phyloP scores from a whole-genome alignment of 1,140 invertebrate genomes.

The Araneus ventricosus region DNA sequence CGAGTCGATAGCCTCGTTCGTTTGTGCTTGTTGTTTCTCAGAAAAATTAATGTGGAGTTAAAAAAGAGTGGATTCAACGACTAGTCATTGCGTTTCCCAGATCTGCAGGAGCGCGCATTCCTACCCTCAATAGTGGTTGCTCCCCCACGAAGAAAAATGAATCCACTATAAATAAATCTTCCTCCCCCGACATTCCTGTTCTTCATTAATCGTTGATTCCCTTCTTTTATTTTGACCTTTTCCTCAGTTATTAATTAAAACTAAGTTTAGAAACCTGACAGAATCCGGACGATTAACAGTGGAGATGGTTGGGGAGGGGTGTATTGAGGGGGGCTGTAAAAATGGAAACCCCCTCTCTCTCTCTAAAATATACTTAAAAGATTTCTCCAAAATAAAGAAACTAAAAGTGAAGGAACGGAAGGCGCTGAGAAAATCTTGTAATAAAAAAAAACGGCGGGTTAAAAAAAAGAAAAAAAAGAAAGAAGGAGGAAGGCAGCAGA shows the following conservation, averaged over 20 bases:
- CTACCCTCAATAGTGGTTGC: constrained; percentile 19
- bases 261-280: constrained; percentile 68
- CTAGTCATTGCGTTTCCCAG: constrained; percentile 16
- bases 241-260: constrained; percentile 72
- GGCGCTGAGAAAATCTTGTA: neutral
- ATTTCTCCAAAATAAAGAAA: constrained; percentile 67
- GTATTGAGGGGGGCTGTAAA: neutral
- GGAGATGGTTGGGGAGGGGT: too few relatives aligned
- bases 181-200: constrained; percentile 28
- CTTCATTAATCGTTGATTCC: constrained; percentile 66
- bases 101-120: neutral
- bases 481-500: constrained; percentile 14
- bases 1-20: constrained; percentile 18
- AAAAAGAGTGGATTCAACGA: constrained; percentile 31
- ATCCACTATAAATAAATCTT: constrained; percentile 44
- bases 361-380: constrained; percentile 69
- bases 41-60: constrained; percentile 27
- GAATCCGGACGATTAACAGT: constrained; percentile 56
- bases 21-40: constrained; percentile 30
- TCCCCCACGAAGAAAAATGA: constrained; percentile 25
- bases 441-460: neutral
- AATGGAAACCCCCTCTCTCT: neutral
- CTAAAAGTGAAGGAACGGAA: constrained; percentile 47
- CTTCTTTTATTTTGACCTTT: constrained; percentile 65
- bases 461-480: neutral